Conservation (phyloP, 1,140 invertebrate species). For the Drosophila mauritiana region DNA sequence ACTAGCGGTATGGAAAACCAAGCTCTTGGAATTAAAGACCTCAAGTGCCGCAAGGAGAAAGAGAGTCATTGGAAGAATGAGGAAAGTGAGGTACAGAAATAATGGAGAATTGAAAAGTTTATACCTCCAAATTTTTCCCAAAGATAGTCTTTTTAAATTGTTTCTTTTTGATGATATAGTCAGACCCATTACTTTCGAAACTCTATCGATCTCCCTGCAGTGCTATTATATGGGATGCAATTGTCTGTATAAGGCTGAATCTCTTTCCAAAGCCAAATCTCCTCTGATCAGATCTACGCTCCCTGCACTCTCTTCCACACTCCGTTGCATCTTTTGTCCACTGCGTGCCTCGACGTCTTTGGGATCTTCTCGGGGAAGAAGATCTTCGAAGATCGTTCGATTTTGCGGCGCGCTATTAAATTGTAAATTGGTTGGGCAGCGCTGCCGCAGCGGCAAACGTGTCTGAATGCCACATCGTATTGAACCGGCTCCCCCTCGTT, state of each 20-base stretch:
- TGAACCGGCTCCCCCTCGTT: slow-evolving; percentile 28
- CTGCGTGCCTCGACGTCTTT: slow-evolving; percentile 13
- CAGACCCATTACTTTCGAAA: neutral
- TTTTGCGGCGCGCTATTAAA: slow-evolving; percentile 81
- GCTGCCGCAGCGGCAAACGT: slow-evolving; percentile 72
- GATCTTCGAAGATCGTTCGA: slow-evolving; percentile 65
- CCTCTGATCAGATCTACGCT: slow-evolving; percentile 18
- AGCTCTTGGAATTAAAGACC: slow-evolving; percentile 2
- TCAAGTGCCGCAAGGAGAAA: slow-evolving; percentile 4
- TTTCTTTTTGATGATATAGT: neutral
- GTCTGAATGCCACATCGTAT: slow-evolving; percentile 74
- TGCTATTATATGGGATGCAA: slow-evolving; percentile 1
- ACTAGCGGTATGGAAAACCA: slow-evolving; percentile 40
- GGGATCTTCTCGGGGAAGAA: slow-evolving; percentile 16
- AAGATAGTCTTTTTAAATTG: neutral
- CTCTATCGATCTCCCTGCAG: slow-evolving; percentile 18
- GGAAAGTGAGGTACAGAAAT: neutral
- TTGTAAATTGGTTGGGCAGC: slow-evolving; percentile 78
- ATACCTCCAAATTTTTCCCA: neutral
- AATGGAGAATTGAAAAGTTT: neutral
- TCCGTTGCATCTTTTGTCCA: slow-evolving; percentile 18
- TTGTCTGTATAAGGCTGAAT: slow-evolving; percentile 4
- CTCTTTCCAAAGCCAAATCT: slow-evolving; percentile 7
- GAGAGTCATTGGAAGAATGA: slow-evolving; percentile 5
- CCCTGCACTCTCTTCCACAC: neutral